phyloP scores from a whole-genome alignment of 53 echinoderm and acorn worm genomes.

The Holothuria leucospilota region DNA sequence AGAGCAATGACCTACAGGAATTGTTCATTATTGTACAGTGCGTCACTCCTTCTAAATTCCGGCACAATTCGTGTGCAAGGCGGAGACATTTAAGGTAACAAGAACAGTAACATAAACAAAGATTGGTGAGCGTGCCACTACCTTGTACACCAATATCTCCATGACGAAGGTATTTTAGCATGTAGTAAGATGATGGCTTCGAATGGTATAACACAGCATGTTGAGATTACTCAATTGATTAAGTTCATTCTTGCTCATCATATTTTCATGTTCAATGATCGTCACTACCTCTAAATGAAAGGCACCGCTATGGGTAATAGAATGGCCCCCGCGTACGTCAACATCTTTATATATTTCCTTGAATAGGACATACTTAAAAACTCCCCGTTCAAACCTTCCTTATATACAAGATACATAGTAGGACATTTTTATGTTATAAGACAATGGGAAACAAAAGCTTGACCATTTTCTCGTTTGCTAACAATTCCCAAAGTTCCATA shows the following conservation, averaged over 20 bases:
- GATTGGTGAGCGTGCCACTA: too few relatives aligned
- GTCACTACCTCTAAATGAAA: background rate
- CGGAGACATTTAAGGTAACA: too few relatives aligned
- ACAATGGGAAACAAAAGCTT: background rate
- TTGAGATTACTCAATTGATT: background rate
- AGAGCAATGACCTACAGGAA: too few relatives aligned
- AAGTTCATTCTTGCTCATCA: conserved; percentile 13
- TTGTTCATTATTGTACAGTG: too few relatives aligned
- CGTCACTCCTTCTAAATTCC: too few relatives aligned
- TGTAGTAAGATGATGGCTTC: too few relatives aligned
- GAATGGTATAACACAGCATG: too few relatives aligned
- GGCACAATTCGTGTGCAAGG: too few relatives aligned
- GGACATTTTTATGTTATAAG: background rate
- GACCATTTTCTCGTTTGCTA: background rate
- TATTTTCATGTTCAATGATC: background rate
- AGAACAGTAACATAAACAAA: too few relatives aligned
- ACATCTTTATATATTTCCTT: conserved; percentile 10
- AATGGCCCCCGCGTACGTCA: background rate
- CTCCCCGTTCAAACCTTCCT: background rate
- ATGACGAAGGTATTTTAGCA: too few relatives aligned
- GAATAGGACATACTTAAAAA: background rate
- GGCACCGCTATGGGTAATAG: background rate
- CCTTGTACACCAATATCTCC: too few relatives aligned
- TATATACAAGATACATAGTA: background rate
- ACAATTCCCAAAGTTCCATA: background rate